Evolutionary conservation across 2,888 invertebrate species (phyloP).

Genomic region (Rhodophaea formosa): DNA sequence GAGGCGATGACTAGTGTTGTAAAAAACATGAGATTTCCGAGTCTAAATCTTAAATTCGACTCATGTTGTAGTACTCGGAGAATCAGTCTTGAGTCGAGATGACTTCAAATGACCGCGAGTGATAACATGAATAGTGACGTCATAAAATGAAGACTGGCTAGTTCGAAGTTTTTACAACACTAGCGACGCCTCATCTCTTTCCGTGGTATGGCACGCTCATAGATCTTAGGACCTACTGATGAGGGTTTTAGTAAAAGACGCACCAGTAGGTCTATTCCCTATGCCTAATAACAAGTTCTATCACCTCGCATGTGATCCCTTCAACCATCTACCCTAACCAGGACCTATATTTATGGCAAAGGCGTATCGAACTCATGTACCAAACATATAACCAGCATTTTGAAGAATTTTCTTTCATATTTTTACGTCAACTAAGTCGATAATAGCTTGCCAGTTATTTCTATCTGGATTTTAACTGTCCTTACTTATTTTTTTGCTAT

Average conservation of each 20-base stretch:
- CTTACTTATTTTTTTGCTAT: too few species aligned
- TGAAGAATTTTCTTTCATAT: too few species aligned
- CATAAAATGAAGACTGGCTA: too few species aligned
- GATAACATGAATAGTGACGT: too few species aligned
- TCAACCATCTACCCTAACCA: slow-evolving; percentile 70
- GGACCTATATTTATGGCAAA: slow-evolving; percentile 28
- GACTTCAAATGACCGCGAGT: too few species aligned
- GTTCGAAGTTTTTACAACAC: slow-evolving; percentile 17
- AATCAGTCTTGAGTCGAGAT: too few species aligned
- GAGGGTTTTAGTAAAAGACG: slow-evolving; percentile 22
- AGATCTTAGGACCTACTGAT: slow-evolving; percentile 31
- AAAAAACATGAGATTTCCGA: too few species aligned
- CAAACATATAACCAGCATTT: background rate
- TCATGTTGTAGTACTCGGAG: too few species aligned
- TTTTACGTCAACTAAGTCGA: too few species aligned
- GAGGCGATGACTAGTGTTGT: slow-evolving; percentile 12
- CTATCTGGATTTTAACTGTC: too few species aligned
- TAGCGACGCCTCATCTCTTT: slow-evolving; percentile 14
- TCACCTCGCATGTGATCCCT: slow-evolving; percentile 68
- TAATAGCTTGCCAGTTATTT: too few species aligned
- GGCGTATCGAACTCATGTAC: background rate
- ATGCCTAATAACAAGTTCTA: slow-evolving; percentile 41
- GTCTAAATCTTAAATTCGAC: too few species aligned
- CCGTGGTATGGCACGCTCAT: slow-evolving; percentile 58
- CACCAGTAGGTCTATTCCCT: slow-evolving; percentile 35